phyloP scores from a whole-genome alignment of 2,113 vertebrate species.

The Tringa solitaria region DNA sequence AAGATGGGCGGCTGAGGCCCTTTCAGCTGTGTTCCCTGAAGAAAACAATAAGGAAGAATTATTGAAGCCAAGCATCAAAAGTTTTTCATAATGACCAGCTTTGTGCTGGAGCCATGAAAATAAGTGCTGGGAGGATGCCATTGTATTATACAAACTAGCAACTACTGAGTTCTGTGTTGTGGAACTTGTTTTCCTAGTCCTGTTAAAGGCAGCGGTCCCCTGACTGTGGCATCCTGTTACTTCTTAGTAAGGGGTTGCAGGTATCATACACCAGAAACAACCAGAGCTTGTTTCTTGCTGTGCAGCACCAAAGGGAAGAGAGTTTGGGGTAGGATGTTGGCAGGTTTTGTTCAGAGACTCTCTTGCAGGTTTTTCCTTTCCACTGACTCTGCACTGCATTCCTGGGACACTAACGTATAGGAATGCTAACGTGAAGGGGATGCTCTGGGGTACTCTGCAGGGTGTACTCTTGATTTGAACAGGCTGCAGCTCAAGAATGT shows the following conservation, averaged over 20 bases:
- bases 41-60: not conserved
- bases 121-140: not conserved
- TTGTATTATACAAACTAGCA: not conserved
- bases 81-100: not conserved
- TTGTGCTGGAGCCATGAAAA: not conserved
- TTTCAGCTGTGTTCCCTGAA: not conserved
- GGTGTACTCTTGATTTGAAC: fast-evolving
- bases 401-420: not conserved
- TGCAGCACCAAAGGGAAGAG: not conserved
- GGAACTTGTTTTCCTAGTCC: not conserved
- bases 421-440: not conserved
- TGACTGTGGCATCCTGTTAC: not conserved
- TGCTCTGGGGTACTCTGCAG: not conserved
- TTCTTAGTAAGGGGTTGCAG: not conserved
- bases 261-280: fast-evolving
- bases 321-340: not conserved
- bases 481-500: not conserved
- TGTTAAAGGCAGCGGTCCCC: not conserved
- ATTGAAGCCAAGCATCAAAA: not conserved
- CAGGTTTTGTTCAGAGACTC: not conserved
- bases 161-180: not conserved
- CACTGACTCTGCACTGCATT: not conserved
- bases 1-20: not conserved
- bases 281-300: not conserved
- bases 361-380: not conserved